These are phyloP conservation scores for Sorex araneus DNA, from an alignment of 2,113 vertebrate genomes.

Conservation along the genomic window DNA sequence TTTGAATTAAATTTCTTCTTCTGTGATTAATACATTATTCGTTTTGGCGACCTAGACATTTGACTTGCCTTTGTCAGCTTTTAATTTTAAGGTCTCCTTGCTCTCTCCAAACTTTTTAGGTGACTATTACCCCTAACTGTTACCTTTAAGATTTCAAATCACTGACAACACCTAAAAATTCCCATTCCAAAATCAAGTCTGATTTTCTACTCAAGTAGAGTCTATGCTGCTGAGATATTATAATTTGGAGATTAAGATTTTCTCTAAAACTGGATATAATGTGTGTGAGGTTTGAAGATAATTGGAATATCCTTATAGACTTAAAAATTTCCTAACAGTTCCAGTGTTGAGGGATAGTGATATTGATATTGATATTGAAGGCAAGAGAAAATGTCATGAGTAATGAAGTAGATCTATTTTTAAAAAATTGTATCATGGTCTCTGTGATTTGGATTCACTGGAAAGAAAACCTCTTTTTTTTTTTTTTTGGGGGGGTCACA, in stretches of 20 bases:
- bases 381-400: neutral
- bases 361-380: neutral
- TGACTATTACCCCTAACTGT: neutral
- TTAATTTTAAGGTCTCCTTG: neutral
- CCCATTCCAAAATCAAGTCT: neutral
- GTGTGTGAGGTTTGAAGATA: neutral
- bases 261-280: constrained; percentile 13
- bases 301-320: neutral
- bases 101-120: neutral
- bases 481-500: too few species aligned
- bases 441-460: neutral
- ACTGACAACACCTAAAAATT: neutral
- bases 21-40: neutral
- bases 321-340: neutral
- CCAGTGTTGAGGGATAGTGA: neutral
- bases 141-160: constrained; percentile 23
- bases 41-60: neutral
- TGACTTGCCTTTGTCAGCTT: neutral
- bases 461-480: too few species aligned
- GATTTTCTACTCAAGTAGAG: neutral
- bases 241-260: neutral
- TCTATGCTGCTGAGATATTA: neutral
- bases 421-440: neutral
- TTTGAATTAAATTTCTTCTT: neutral
- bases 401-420: neutral